A percentile compares a stretch with the other conserved stretches of the same genome.
Evolutionary conservation across 2,113 vertebrate genomes (phyloP).

Genomic region (Corydoras sp.): DNA sequence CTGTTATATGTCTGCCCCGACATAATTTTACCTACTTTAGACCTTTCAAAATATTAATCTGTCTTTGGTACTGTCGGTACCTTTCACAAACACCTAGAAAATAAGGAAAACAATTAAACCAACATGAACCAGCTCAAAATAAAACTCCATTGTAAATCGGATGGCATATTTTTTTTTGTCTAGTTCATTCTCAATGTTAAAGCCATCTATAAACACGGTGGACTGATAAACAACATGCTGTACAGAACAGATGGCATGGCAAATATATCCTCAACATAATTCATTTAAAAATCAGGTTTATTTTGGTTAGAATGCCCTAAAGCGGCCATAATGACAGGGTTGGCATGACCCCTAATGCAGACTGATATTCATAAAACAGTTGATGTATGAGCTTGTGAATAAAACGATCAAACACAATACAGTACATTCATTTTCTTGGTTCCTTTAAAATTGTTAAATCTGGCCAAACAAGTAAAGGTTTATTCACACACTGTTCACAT

Average conservation of each 20-base stretch:
- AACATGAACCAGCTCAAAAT: slow-evolving; percentile 26
- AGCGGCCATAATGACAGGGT: slow-evolving; percentile 5
- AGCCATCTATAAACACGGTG: slow-evolving; percentile 41
- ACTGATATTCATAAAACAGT: slow-evolving; percentile 32
- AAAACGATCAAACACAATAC: slow-evolving; percentile 57
- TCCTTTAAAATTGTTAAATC: slow-evolving; percentile 60
- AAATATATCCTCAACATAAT: slow-evolving; percentile 37
- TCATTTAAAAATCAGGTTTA: slow-evolving; percentile 37
- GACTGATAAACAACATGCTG: slow-evolving; percentile 26
- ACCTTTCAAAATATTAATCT: slow-evolving; percentile 66
- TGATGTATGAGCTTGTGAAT: slow-evolving; percentile 49
- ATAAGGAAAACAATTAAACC: slow-evolving; percentile 34
- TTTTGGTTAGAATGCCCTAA: slow-evolving; percentile 21
- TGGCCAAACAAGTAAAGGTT: slow-evolving; percentile 63
- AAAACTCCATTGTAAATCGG: slow-evolving; percentile 36
- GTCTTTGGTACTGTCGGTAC: slow-evolving; percentile 56
- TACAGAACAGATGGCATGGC: slow-evolving; percentile 41
- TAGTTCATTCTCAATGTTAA: slow-evolving; percentile 44
- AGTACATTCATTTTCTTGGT: slow-evolving; percentile 67
- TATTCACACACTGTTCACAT: slow-evolving; percentile 73
- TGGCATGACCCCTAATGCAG: slow-evolving; percentile 24
- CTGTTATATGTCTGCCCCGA: slow-evolving; percentile 40
- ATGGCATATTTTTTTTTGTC: slow-evolving; percentile 41
- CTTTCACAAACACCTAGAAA: slow-evolving; percentile 59
- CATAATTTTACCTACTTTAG: slow-evolving; percentile 54